Conservation (phyloP, 37 sponge, comb jelly and placozoan genomes). For the Theonella swinhoei region DNA sequence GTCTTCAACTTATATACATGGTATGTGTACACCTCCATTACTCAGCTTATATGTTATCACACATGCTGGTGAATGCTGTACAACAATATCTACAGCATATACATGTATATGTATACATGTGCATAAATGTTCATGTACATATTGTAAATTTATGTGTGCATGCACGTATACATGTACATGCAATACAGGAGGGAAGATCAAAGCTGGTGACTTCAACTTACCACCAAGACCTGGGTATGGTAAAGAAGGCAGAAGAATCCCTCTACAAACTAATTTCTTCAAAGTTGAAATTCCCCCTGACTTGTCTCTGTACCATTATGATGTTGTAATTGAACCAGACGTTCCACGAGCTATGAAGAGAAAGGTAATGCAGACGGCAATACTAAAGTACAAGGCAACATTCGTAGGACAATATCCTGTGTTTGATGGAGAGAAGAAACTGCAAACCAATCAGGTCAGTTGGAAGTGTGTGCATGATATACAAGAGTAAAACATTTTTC, state of each 20-base stretch:
- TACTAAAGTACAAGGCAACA: not conserved
- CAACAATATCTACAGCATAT: not conserved
- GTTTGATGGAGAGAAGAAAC: slow-evolving; percentile 69
- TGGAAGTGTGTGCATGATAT: not conserved
- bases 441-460: not conserved
- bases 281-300: not conserved
- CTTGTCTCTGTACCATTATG: not conserved
- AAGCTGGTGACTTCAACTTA: not conserved
- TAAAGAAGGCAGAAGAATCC: not conserved
- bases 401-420: slow-evolving; percentile 36
- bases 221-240: not conserved
- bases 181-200: not conserved
- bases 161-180: not conserved
- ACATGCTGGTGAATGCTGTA: no score
- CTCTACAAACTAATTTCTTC: not conserved
- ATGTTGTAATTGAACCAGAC: not conserved
- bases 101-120: not conserved
- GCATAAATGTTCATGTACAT: not conserved
- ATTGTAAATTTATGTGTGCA: no score
- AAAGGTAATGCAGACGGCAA: not conserved
- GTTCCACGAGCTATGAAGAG: not conserved
- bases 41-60: no score
- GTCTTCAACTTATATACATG: no score
- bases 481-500: no score
- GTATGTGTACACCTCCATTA: no score